Conservation (phyloP, 2,113 vertebrate genomes). For the Tragulus kanchil region DNA sequence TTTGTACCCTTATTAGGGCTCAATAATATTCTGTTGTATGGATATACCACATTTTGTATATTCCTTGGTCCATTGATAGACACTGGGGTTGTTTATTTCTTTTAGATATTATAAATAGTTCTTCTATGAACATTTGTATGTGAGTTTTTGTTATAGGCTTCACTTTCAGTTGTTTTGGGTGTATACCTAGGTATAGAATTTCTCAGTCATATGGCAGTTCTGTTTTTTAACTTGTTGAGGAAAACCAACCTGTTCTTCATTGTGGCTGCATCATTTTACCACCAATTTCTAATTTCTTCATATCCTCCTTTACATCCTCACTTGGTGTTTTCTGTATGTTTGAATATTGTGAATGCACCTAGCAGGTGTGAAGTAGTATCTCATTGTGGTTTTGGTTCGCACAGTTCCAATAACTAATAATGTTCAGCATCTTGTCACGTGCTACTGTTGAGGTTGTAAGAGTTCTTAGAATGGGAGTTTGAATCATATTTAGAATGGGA, state of each 20-base stretch:
- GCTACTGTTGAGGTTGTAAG: not conserved
- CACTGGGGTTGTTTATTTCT: not conserved
- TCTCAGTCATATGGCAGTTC: not conserved
- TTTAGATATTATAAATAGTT: not conserved
- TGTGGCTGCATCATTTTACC: not conserved
- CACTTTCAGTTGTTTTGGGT: not conserved
- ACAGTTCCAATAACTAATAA: not conserved
- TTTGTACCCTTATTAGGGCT: not conserved
- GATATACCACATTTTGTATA: not conserved
- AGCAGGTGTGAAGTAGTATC: not conserved
- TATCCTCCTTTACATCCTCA: not conserved
- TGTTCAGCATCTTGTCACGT: not conserved
- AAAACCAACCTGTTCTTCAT: not conserved
- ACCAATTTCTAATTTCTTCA: not conserved
- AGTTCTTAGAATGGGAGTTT: not conserved
- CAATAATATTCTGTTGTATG: not conserved
- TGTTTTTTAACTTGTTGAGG: not conserved
- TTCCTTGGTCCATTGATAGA: not conserved
- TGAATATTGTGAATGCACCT: not conserved
- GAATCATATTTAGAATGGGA: not conserved
- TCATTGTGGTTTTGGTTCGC: not conserved
- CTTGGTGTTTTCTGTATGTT: not conserved
- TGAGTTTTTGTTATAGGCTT: not conserved
- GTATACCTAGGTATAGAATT: not conserved
- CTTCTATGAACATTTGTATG: not conserved